Evolutionary conservation across 2,113 vertebrate genomes (phyloP).

Genomic region (Megaceryle torquata): DNA sequence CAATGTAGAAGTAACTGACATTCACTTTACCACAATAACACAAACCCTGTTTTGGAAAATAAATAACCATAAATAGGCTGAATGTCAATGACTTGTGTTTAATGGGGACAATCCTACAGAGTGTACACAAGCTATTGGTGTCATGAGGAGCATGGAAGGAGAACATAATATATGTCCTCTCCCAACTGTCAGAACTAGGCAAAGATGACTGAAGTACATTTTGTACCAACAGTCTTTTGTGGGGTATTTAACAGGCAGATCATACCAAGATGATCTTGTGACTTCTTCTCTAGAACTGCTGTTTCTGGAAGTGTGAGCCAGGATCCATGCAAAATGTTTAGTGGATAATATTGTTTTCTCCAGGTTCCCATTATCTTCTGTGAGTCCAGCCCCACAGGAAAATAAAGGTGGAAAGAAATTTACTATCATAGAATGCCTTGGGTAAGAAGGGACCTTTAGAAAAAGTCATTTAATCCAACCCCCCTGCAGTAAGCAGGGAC

Average conservation of each 20-base stretch:
- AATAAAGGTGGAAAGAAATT: background rate
- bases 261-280: background rate
- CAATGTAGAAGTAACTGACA: background rate
- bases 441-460: too few species aligned
- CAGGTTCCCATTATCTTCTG: background rate
- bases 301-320: background rate
- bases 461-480: too few species aligned
- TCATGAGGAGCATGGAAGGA: rapidly evolving
- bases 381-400: background rate
- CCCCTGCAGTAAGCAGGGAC: too few species aligned
- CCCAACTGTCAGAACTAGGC: background rate
- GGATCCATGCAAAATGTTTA: background rate
- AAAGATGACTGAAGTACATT: background rate
- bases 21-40: background rate
- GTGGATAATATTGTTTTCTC: background rate
- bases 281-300: background rate
- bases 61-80: background rate
- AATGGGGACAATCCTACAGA: rapidly evolving
- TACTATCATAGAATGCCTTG: too few species aligned
- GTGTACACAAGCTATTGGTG: background rate
- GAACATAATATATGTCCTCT: background rate
- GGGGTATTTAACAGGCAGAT: background rate
- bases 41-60: background rate
- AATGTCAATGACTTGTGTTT: background rate
- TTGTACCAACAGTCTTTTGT: background rate